Percentiles rank a stretch among this genome's conserved stretches.
Evolutionary conservation across 1,140 invertebrate species (phyloP).

Genomic region (Forficula auricularia): DNA sequence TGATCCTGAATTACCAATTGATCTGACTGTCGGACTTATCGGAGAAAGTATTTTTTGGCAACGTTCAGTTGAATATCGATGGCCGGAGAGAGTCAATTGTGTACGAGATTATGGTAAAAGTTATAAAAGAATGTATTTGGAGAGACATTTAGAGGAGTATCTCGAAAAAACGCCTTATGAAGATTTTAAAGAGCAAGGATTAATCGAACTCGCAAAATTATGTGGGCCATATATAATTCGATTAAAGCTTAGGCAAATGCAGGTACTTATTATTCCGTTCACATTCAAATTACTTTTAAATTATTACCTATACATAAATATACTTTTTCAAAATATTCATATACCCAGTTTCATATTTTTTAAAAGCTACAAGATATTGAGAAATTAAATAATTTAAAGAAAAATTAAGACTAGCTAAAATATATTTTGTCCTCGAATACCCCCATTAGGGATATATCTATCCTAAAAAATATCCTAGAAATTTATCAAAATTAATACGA

Average conservation of each 20-base stretch:
- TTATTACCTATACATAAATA: no score
- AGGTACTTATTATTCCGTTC: neutral
- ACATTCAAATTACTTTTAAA: no score
- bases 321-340: no score
- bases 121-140: constrained; percentile 26
- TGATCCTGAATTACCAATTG: constrained; percentile 23
- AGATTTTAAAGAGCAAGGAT: constrained; percentile 10
- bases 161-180: constrained; percentile 21
- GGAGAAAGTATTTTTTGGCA: constrained; percentile 25
- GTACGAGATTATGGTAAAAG: constrained; percentile 20
- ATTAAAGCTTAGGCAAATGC: neutral
- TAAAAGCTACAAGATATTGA: no score
- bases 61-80: constrained; percentile 20
- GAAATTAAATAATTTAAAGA: no score
- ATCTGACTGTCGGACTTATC: constrained; percentile 20
- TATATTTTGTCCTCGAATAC: no score
- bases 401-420: no score
- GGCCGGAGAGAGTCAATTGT: constrained; percentile 4
- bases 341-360: no score
- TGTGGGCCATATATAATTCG: constrained; percentile 3
- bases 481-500: no score
- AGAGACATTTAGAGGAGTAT: constrained; percentile 25
- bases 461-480: no score
- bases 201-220: neutral
- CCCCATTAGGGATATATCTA: no score